phyloP scores from a whole-genome alignment of 2,888 invertebrate species.

The Platycheirus rosarum region DNA sequence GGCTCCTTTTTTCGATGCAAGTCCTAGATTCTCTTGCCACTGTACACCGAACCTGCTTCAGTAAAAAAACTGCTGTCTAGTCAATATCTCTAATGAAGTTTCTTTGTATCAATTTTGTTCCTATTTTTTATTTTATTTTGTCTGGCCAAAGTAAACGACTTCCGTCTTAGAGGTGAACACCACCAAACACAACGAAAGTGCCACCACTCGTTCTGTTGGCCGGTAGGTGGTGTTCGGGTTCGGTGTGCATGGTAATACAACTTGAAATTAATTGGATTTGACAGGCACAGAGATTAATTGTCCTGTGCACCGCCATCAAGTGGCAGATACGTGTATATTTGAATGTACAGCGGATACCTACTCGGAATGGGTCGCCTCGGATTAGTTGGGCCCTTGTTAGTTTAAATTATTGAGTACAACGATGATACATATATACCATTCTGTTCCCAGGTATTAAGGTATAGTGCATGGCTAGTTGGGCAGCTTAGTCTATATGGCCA shows the following conservation, averaged over 20 bases:
- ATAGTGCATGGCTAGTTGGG: conserved; percentile 3
- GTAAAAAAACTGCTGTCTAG: conserved; percentile 44
- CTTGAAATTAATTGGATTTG: conserved; percentile 73
- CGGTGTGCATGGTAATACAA: conserved; percentile 61
- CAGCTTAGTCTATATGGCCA: conserved; percentile 26
- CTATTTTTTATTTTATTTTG: conserved; percentile 34
- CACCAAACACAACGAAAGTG: conserved; percentile 27
- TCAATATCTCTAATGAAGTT: conserved; percentile 48
- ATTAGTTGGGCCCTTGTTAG: conserved; percentile 72
- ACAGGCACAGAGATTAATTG: conserved; percentile 73
- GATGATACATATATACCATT: conserved; percentile 27
- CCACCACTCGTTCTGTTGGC: conserved; percentile 5
- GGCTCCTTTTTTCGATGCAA: conserved; percentile 16
- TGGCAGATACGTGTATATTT: conserved; percentile 59
- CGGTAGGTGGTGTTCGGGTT: conserved; percentile 21
- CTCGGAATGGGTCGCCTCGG: conserved; percentile 56
- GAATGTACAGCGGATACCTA: conserved; percentile 20
- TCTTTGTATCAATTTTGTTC: conserved; percentile 30
- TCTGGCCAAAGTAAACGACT: conserved; percentile 59
- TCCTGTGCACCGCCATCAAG: conserved; percentile 69
- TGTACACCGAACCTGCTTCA: conserved; percentile 2
- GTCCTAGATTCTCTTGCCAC: conserved; percentile 45
- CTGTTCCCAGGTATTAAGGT: background rate
- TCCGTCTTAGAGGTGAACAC: conserved; percentile 57
- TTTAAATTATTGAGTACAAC: conserved; percentile 69